A percentile compares a stretch with the other conserved stretches of the same genome.
Conservation (phyloP, 2,113 vertebrate species). For the Xiphophorus maculatus region DNA sequence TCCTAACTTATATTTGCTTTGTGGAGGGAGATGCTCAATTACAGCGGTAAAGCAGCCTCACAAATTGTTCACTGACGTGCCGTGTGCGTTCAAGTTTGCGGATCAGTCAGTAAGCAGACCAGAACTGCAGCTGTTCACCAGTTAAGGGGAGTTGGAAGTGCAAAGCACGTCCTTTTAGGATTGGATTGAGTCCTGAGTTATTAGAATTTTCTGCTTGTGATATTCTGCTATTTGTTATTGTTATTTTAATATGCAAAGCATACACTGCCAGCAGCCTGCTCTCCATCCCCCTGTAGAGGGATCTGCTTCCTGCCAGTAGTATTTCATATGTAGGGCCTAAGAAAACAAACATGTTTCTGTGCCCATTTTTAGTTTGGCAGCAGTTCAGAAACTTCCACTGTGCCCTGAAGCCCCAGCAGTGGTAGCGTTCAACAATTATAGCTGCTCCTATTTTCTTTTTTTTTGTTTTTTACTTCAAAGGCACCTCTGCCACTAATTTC, state of each 20-base stretch:
- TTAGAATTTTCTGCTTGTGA: constrained; percentile 45
- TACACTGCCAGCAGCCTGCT: constrained; percentile 20
- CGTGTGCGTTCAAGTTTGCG: constrained; percentile 29
- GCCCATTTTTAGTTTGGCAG: constrained; percentile 51
- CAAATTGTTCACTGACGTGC: constrained; percentile 23
- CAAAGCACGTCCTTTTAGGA: constrained; percentile 27
- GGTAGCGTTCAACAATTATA: constrained; percentile 16
- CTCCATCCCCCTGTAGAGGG: constrained; percentile 13
- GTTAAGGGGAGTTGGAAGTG: constrained; percentile 28
- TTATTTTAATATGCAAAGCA: constrained; percentile 29
- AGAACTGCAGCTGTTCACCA: constrained; percentile 24
- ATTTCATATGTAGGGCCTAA: constrained; percentile 48
- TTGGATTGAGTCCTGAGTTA: constrained; percentile 21
- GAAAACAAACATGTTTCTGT: constrained; percentile 57
- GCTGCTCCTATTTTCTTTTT: constrained; percentile 4
- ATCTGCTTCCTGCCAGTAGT: constrained; percentile 33
- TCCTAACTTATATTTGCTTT: constrained; percentile 40
- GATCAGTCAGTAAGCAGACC: constrained; percentile 15
- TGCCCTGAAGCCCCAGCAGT: constrained; percentile 42
- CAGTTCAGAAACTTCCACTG: constrained; percentile 44
- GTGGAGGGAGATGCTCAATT: constrained; percentile 25
- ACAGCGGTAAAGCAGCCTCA: constrained; percentile 21
- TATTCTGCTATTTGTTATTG: constrained; percentile 43
- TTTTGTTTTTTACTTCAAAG: not conserved
- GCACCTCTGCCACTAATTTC: constrained; percentile 9